phyloP scores from a whole-genome alignment of 2,888 invertebrate species.

The Silvanus unidentatus region DNA sequence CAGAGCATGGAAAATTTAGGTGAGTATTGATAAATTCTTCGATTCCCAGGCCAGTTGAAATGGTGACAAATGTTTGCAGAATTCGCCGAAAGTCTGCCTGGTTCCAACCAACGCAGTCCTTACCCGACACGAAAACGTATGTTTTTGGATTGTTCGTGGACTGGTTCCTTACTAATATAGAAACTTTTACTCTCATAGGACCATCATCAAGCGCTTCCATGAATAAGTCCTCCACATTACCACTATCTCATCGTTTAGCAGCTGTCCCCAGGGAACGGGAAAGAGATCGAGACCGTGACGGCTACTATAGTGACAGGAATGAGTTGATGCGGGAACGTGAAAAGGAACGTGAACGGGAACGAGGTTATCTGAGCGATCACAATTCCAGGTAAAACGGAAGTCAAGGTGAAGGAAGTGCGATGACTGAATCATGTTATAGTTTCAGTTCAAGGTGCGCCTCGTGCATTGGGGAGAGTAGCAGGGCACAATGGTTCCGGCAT shows the following conservation, averaged over 20 bases:
- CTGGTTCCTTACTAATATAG: constrained; percentile 6
- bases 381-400: constrained; percentile 58
- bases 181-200: constrained; percentile 38
- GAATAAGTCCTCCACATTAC: constrained; percentile 78
- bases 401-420: no score
- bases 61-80: constrained; percentile 51
- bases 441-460: constrained; percentile 68
- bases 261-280: constrained; percentile 57
- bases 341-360: constrained; percentile 56
- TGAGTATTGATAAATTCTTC: constrained; percentile 37
- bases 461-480: constrained; percentile 83
- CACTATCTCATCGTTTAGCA: constrained; percentile 67
- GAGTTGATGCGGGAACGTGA: constrained; percentile 74
- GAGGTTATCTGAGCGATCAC: constrained; percentile 76
- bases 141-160: constrained; percentile 40
- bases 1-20: constrained; percentile 95
- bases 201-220: constrained; percentile 62
- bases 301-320: constrained; percentile 86
- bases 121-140: constrained; percentile 81
- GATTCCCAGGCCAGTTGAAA: not conserved
- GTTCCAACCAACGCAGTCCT: constrained; percentile 79
- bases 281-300: constrained; percentile 66
- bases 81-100: constrained; percentile 80
- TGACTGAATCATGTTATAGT: constrained; percentile 19
- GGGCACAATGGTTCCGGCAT: constrained; percentile 85